Evolutionary conservation across 2,888 invertebrate genomes (phyloP), one percentile per base, ranked within the genome.

Genomic region (Tetragonula carbonaria): DNA sequence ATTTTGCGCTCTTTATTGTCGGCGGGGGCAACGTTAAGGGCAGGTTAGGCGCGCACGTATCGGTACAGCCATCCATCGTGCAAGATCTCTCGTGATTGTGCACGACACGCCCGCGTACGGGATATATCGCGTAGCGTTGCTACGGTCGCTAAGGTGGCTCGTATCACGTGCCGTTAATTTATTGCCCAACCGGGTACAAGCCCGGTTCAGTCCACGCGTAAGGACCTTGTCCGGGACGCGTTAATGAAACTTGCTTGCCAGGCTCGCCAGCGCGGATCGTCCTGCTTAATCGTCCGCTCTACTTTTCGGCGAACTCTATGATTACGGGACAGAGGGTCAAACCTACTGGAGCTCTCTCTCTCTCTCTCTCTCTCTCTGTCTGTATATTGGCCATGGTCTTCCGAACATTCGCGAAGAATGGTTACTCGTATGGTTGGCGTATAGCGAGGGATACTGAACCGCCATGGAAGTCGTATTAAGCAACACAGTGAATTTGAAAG

Each of bases 41-140:
- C 85, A 75, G 86, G 75, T 80, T 76, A 80, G 79, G 72, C 68
- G 79, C 74, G 82, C 72, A 82, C 82, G 78, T 84, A 87, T 88
- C 90, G 85, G 85, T 86, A 68, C 74, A 85, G 82, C 79, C 84
- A 89, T 90, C 89, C 90, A 88, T 90, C 90, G 89, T 85, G 80
- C 84, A 87, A 84, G 88, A 90, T 90, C 89, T 88, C 77, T 88
- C 77, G 84, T 80, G 82, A 82, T 88, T 89, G 88, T 72, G 87
- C 89, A 85, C 89, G 86, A 91, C 88, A 90, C 90, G 89, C 90
- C 89, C 91, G 89, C 87, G 91, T 86, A 89, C 88, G 87, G 88
- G 89, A 91, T 91, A 88, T 87, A 92, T 91, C 91, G 91, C 90
- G 87, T 89, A 86, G 81, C 86, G 68, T 78, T 67, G 76, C 78